Evolutionary conservation across 2,113 vertebrate species (phyloP).

Genomic region (Myocastor coypus): DNA sequence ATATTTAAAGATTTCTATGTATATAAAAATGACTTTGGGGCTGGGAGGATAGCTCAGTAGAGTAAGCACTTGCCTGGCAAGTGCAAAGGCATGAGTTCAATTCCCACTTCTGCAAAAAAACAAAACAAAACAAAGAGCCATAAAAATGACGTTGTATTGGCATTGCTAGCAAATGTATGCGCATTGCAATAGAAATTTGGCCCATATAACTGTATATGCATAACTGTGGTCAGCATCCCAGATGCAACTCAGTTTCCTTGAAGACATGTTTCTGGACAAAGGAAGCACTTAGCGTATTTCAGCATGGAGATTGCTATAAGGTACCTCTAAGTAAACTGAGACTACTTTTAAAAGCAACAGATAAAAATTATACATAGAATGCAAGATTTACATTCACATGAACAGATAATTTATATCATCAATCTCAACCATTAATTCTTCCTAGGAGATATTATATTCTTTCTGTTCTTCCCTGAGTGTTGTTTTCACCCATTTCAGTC

Average conservation of each 20-base stretch:
- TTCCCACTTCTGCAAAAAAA: too few species aligned
- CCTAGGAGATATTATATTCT: not conserved
- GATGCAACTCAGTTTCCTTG: not conserved
- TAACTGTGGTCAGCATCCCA: not conserved
- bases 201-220: not conserved
- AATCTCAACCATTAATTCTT: not conserved
- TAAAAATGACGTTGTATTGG: not conserved
- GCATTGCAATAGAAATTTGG: not conserved
- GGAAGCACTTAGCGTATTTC: not conserved
- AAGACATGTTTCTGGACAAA: not conserved
- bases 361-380: not conserved
- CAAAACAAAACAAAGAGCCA: too few species aligned
- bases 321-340: not conserved
- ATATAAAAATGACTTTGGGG: not conserved
- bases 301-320: not conserved
- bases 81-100: too few species aligned
- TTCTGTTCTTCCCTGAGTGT: not conserved
- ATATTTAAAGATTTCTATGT: not conserved
- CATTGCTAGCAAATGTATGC: not conserved
- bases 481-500: not conserved
- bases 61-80: too few species aligned
- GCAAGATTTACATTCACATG: not conserved
- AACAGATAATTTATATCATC: slow-evolving; percentile 13
- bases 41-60: too few species aligned
- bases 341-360: not conserved